phyloP scores from a whole-genome alignment of 2,888 invertebrate species.

The Dynastes maya region DNA sequence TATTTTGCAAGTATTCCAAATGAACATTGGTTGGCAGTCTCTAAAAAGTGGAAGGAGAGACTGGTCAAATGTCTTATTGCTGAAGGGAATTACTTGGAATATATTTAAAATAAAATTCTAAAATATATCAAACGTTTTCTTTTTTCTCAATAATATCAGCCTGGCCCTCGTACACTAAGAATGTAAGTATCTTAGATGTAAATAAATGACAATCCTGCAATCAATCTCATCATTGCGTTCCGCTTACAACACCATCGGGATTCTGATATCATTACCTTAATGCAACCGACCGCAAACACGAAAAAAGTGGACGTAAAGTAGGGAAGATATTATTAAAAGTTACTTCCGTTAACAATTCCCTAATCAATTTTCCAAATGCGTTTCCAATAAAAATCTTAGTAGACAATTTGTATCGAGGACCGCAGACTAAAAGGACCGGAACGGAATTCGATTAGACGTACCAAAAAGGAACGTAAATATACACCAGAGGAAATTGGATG shows the following conservation, averaged over 20 bases:
- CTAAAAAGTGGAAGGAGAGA: too few species aligned
- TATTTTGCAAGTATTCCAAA: too few species aligned
- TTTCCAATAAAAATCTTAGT: conserved; percentile 25
- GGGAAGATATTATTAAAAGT: conserved; percentile 1
- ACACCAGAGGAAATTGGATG: conserved; percentile 35
- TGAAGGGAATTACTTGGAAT: too few species aligned
- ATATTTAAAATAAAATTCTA: too few species aligned
- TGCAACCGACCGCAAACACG: not conserved
- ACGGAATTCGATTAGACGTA: conserved; percentile 30
- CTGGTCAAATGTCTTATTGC: too few species aligned
- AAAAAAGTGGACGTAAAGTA: not conserved
- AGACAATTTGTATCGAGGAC: conserved; percentile 33
- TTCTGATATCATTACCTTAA: conserved; percentile 12
- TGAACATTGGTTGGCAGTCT: too few species aligned
- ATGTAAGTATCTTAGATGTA: not conserved
- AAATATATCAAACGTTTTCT: too few species aligned
- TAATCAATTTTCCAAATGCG: conserved; percentile 45
- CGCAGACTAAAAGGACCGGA: not conserved
- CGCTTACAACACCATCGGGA: not conserved
- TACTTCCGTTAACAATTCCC: conserved; percentile 40
- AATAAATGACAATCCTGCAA: not conserved
- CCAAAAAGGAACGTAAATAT: conserved; percentile 31
- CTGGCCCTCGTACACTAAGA: not conserved
- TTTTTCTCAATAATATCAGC: too few species aligned
- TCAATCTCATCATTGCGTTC: not conserved